A percentile compares a stretch with the other conserved stretches of the same genome.
These are phyloP conservation scores for Danionella cerebrum DNA, from an alignment of 2,113 vertebrate genomes.

Conservation along the genomic window DNA sequence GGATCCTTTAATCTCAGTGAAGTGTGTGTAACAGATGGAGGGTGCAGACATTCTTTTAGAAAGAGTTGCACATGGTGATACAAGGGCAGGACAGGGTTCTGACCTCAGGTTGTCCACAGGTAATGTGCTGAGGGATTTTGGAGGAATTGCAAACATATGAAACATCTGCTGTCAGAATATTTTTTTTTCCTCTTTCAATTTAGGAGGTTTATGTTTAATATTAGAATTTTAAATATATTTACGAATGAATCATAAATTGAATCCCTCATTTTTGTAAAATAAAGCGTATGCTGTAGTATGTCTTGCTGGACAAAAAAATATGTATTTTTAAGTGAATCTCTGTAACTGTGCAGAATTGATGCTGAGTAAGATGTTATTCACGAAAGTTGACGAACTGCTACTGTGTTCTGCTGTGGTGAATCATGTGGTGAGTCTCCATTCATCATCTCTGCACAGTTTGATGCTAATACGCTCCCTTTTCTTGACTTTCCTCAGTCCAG, in stretches of 20 bases:
- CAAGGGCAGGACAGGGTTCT: neutral
- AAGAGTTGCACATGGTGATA: conserved; percentile 15
- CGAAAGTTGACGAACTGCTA: neutral
- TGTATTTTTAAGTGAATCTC: neutral
- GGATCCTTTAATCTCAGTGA: conserved; percentile 25
- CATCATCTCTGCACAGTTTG: neutral
- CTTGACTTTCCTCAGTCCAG: conserved; percentile 66
- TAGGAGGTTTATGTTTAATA: too few species aligned
- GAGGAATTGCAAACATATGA: neutral
- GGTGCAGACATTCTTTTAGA: neutral
- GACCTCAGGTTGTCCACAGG: conserved; percentile 20
- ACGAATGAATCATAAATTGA: too few species aligned
- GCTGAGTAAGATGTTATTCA: neutral
- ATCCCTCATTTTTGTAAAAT: too few species aligned
- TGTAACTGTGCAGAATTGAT: neutral
- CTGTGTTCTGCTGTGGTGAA: neutral
- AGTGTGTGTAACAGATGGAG: neutral
- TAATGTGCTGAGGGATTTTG: conserved; percentile 8
- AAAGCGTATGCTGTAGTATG: too few species aligned
- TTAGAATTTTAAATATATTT: too few species aligned
- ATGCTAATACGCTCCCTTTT: conserved; percentile 41
- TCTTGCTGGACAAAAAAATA: neutral
- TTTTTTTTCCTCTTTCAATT: too few species aligned
- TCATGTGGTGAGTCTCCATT: neutral
- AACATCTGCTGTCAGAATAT: neutral